Conservation (phyloP, 2,888 invertebrate genomes). For the Hirtodrosophila cameraria region DNA sequence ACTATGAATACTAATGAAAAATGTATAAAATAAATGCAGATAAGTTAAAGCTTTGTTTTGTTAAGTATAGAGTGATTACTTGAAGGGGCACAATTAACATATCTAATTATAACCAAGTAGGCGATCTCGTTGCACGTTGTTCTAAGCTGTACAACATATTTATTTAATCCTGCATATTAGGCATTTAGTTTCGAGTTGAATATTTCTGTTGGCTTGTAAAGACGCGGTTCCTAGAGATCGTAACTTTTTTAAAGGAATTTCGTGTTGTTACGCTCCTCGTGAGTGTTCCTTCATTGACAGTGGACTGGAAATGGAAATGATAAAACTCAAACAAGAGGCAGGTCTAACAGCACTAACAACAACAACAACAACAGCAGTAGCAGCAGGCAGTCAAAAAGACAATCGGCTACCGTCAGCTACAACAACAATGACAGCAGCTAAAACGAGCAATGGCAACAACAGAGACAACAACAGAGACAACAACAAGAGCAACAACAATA, state of each 20-base stretch:
- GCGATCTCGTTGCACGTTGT: no score
- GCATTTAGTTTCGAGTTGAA: not conserved
- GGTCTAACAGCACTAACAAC: conserved; percentile 36
- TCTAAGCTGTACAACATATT: not conserved
- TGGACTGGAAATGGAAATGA: conserved; percentile 40
- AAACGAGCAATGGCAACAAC: conserved; percentile 18
- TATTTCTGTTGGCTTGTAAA: conserved; percentile 1
- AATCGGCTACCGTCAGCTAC: conserved; percentile 27
- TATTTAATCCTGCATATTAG: not conserved
- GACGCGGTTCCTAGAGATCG: not conserved
- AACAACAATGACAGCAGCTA: conserved; percentile 13
- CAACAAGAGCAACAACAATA: conserved; percentile 41
- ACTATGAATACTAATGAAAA: no score
- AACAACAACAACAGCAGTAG: conserved; percentile 16
- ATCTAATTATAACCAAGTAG: no score
- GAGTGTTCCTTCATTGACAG: conserved; percentile 22
- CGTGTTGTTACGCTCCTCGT: conserved; percentile 25
- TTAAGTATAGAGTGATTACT: no score
- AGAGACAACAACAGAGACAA: conserved; percentile 14
- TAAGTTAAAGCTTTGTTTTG: no score
- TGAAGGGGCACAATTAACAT: no score
- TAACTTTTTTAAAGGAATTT: conserved; percentile 4
- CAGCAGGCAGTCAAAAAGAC: conserved; percentile 42
- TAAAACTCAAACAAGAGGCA: conserved; percentile 47
- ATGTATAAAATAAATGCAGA: no score